Evolutionary conservation across 2,113 vertebrate genomes (phyloP).

Genomic region (Procapra przewalskii): DNA sequence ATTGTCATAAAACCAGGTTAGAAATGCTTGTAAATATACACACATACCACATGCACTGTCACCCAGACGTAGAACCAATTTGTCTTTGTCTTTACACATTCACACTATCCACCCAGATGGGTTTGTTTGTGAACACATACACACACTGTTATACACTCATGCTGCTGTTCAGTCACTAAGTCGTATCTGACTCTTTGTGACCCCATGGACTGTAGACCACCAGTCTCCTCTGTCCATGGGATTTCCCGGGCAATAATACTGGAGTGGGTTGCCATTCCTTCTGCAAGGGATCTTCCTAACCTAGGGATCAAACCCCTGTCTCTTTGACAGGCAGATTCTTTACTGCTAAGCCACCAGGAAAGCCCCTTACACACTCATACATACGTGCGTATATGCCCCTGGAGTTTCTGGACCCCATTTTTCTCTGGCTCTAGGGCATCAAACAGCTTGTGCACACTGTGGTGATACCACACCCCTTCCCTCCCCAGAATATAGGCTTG

Average conservation of each 20-base stretch:
- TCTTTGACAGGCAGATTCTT: neutral
- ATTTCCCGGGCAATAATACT: neutral
- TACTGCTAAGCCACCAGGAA: neutral
- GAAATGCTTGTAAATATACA: neutral
- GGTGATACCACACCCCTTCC: neutral
- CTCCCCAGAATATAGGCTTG: neutral
- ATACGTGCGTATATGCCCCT: accelerated
- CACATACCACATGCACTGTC: neutral
- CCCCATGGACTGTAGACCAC: neutral
- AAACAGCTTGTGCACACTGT: neutral
- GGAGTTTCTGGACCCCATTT: neutral
- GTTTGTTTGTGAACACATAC: neutral
- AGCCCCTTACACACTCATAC: neutral
- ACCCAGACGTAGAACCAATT: neutral
- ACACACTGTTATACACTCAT: neutral
- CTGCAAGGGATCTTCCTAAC: neutral
- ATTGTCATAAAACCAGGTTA: neutral
- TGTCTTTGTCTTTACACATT: neutral
- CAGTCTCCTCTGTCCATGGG: neutral
- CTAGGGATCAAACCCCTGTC: neutral
- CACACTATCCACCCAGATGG: neutral
- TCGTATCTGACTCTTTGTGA: neutral
- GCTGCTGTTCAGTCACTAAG: neutral
- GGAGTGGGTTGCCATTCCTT: neutral
- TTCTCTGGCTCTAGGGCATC: neutral